Evolutionary conservation across 2,797 vertebrate genomes (phyloP).

Genomic region (Cossypha niveicapilla): DNA sequence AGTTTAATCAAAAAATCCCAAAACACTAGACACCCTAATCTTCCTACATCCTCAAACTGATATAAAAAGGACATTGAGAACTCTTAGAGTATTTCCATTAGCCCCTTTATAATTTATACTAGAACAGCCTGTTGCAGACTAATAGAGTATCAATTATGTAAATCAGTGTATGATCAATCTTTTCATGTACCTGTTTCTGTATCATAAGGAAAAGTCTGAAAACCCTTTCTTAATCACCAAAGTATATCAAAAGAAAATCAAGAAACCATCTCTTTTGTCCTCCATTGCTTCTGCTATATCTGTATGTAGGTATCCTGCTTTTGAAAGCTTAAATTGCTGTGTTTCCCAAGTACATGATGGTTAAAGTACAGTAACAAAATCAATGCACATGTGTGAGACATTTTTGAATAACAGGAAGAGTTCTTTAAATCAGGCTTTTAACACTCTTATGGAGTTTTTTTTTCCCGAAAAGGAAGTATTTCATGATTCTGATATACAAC

Average conservation of each 20-base stretch:
- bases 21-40: not conserved
- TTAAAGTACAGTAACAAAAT: not conserved
- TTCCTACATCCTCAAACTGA: not conserved
- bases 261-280: not conserved
- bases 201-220: not conserved
- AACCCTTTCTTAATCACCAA: not conserved
- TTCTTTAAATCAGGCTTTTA: not conserved
- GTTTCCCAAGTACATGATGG: not conserved
- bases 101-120: not conserved
- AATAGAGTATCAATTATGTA: not conserved
- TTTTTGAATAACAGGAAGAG: not conserved
- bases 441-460: not conserved
- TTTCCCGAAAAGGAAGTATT: not conserved
- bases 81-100: not conserved
- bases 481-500: not conserved
- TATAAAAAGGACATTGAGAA: not conserved
- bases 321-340: not conserved
- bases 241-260: not conserved
- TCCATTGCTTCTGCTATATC: not conserved
- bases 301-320: not conserved
- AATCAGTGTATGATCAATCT: not conserved
- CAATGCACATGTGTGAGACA: accelerated
- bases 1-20: not conserved
- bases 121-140: not conserved
- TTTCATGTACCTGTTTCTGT: not conserved